phyloP scores from a whole-genome alignment of 2,888 invertebrate species.

The Nysson spinosus region DNA sequence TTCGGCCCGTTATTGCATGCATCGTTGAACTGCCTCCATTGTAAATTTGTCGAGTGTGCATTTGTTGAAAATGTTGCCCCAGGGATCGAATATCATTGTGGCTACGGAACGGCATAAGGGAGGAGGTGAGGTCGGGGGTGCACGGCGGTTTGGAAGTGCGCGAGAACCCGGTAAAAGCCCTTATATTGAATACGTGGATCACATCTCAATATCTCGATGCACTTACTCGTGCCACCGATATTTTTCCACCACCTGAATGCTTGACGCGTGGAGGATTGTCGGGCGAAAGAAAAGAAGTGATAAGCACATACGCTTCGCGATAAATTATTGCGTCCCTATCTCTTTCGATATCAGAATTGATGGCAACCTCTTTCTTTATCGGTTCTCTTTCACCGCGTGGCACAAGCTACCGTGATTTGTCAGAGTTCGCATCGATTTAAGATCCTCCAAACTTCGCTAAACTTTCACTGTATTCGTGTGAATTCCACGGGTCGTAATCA shows the following conservation, averaged over 20 bases:
- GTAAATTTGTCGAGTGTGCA: constrained; percentile 60
- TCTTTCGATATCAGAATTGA: constrained; percentile 7
- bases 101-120: too few species aligned
- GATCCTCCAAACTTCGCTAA: too few species aligned
- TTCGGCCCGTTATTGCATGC: constrained; percentile 50
- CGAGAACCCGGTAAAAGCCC: constrained; percentile 61
- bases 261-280: not conserved
- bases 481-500: too few species aligned
- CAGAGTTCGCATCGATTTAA: too few species aligned
- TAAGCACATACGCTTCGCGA: not conserved
- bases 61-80: constrained; percentile 39
- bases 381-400: too few species aligned
- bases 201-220: constrained; percentile 67
- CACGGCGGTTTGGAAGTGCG: constrained; percentile 25
- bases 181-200: constrained; percentile 74
- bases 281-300: not conserved
- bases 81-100: constrained; percentile 23
- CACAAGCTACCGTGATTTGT: too few species aligned
- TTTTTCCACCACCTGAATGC: constrained; percentile 12
- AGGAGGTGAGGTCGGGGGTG: constrained; percentile 11
- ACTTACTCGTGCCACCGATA: constrained; percentile 53
- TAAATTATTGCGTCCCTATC: not conserved
- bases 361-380: too few species aligned
- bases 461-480: too few species aligned
- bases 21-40: constrained; percentile 55